phyloP scores from a whole-genome alignment of 2,113 vertebrate genomes.

The Microtus oregoni region DNA sequence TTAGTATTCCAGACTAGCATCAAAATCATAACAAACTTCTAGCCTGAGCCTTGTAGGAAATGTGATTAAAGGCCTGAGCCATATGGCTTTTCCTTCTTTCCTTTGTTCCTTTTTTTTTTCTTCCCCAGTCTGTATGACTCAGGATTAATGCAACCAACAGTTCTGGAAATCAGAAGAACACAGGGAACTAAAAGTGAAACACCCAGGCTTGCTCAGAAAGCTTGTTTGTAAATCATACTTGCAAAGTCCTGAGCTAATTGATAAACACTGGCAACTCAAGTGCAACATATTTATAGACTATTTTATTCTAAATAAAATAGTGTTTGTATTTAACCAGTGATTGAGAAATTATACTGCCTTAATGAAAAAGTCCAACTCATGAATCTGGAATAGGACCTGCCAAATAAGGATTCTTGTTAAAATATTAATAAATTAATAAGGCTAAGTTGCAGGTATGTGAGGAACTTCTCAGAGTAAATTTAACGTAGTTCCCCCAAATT shows the following conservation, averaged over 20 bases:
- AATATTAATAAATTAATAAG: slow-evolving; percentile 16
- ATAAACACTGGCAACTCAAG: slow-evolving; percentile 1
- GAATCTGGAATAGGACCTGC: background rate
- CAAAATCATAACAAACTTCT: background rate
- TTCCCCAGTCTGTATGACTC: background rate
- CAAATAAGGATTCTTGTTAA: background rate
- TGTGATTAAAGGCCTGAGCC: background rate
- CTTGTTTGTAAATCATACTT: background rate
- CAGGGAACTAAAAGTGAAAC: background rate
- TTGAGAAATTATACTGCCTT: background rate
- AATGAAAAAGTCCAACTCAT: slow-evolving; percentile 11
- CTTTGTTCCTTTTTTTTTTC: no score
- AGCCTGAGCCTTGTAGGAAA: background rate
- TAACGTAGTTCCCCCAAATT: background rate
- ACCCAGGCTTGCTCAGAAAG: background rate
- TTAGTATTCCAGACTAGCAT: background rate
- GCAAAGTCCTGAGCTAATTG: background rate
- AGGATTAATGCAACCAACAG: background rate
- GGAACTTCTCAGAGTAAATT: slow-evolving; percentile 20
- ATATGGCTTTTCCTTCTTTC: no score
- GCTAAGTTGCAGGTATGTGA: background rate
- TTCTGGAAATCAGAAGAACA: slow-evolving; percentile 39
- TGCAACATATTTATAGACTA: background rate
- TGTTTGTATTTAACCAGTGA: background rate
- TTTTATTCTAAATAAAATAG: slow-evolving; percentile 12